Conservation (phyloP, 2,113 vertebrate species). For the Varanus komodoensis region DNA sequence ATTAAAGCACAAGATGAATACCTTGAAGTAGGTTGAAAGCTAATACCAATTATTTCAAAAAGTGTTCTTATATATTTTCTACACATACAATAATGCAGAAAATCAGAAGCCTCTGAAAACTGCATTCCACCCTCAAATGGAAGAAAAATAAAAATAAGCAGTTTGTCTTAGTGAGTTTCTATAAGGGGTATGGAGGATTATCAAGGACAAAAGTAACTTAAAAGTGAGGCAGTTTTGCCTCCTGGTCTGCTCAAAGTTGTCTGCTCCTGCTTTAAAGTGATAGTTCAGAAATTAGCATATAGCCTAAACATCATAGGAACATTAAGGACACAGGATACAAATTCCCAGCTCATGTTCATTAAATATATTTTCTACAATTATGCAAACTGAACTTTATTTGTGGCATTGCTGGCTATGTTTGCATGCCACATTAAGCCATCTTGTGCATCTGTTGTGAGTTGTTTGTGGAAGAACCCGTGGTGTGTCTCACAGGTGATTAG, state of each 20-base stretch:
- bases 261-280: background rate
- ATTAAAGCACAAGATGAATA: background rate
- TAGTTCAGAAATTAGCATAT: background rate
- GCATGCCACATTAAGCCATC: too few relatives aligned
- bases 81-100: rapidly evolving
- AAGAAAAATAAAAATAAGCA: background rate
- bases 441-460: too few relatives aligned
- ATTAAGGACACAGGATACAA: background rate
- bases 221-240: too few relatives aligned
- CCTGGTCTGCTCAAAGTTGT: too few relatives aligned
- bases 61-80: background rate
- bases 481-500: too few relatives aligned
- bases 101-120: background rate
- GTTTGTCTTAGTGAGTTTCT: too few relatives aligned
- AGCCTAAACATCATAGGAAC: background rate
- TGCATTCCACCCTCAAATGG: background rate
- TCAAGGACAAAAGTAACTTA: too few relatives aligned
- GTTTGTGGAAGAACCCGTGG: too few relatives aligned
- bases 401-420: background rate
- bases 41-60: background rate
- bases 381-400: background rate
- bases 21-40: background rate
- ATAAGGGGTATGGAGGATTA: too few relatives aligned
- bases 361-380: background rate
- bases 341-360: background rate